Conservation (phyloP, 2,113 vertebrate genomes). For the Corapipo altera region DNA sequence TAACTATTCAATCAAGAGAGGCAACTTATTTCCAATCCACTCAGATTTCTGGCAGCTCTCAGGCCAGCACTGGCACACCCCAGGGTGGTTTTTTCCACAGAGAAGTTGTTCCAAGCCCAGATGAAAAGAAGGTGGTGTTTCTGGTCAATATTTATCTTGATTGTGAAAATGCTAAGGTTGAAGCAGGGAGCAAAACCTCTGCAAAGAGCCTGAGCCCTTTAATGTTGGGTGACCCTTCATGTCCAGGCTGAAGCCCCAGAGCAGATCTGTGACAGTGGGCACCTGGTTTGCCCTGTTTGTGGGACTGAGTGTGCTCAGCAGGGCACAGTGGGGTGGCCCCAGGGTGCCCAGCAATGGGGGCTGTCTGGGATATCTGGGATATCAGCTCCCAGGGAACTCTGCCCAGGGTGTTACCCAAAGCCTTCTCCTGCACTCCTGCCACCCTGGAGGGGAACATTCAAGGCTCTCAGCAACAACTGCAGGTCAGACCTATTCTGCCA, state of each 20-base stretch:
- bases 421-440: not conserved
- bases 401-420: not conserved
- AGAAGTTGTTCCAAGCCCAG: not conserved
- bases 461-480: not conserved
- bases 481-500: not conserved
- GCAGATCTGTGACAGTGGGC: not conserved
- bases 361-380: not conserved
- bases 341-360: not conserved
- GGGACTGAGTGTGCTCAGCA: not conserved
- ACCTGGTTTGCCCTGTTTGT: not conserved
- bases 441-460: not conserved
- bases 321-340: not conserved
- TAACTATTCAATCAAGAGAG: not conserved
- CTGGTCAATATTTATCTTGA: not conserved
- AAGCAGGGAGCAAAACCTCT: not conserved
- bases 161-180: conserved; percentile 6
- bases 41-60: not conserved
- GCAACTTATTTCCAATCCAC: not conserved
- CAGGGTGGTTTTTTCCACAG: not conserved
- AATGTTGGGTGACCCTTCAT: not conserved
- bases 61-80: not conserved
- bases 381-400: not conserved
- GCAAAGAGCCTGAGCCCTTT: not conserved
- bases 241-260: not conserved
- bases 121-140: not conserved